Base-by-base conservation (phyloP, 2,113 vertebrate species). In the Sander lucioperca region DNA sequence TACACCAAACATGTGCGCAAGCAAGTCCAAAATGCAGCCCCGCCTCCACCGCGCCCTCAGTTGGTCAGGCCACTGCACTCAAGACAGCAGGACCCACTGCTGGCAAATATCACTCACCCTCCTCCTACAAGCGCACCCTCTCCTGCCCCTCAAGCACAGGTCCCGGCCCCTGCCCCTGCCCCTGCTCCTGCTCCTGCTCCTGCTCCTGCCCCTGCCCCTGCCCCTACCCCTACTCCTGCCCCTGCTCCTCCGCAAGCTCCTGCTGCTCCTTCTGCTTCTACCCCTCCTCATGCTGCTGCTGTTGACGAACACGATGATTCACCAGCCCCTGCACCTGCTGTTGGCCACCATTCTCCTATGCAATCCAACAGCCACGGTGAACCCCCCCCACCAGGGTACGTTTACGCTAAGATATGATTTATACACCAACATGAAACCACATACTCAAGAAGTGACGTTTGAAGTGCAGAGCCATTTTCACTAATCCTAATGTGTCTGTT, bases 11-110 rank as follows among this genome's bases (percentile, higher is more conserved):
- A 27, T 0, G 77, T 50, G 2, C 88, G 92, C 89, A 96, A 91
- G 81, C 95, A 64, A 83, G 87, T 81, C 89, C 96, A 96, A 7
- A 87, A 92, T 66, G n/a, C 93, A 67, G 16, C 94, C 13, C 92
- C 92, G 18, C 95, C 94, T 1, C 92, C 93, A 9, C 96, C 97
- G 3, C 96, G 93, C 13, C 92, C 94, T 23, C 97, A 96, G 56
- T 93, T 96, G n/a, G 82, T 96, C 81, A 95, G 95, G 65, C 78
- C 89, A 25, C 74, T 92, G 47, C 88, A 74, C 23, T 94, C 94
- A 0, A 95, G 97, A 36, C 97, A 98, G 87, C 98, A 98, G 76
- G 98, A 99, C 61, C 98, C 98, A 0, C 93, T 99, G 0, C 92
- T 98, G 87, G 86, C 74, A 30, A 81, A 90, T 10, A 33, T 75